A percentile compares a stretch with the other conserved stretches of the same genome.
phyloP scores from a whole-genome alignment of 2,113 vertebrate species.

The Mastomys coucha region DNA sequence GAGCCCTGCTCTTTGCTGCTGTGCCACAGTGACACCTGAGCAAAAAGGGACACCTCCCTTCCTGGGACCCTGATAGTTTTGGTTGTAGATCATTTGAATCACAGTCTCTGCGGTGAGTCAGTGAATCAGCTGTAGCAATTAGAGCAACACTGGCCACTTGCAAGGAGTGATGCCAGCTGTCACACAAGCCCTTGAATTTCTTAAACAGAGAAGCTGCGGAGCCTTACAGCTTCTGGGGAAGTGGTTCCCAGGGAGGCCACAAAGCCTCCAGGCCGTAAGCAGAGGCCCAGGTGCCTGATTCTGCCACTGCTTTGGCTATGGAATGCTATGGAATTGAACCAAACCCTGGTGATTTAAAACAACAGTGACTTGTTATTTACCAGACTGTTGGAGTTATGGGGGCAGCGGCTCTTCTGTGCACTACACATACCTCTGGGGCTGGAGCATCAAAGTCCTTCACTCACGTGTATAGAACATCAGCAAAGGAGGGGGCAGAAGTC shows the following conservation, averaged over 20 bases:
- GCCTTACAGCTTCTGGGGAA: neutral
- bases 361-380: too few relatives aligned
- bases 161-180: neutral
- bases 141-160: neutral
- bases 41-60: neutral
- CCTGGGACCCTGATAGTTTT: neutral
- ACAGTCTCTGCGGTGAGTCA: neutral
- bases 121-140: neutral
- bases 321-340: neutral
- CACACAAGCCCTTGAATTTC: neutral
- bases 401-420: neutral
- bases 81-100: slow-evolving; percentile 42
- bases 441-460: fast-evolving
- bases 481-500: fast-evolving
- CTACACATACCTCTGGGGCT: too few relatives aligned
- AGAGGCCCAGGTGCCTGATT: fast-evolving
- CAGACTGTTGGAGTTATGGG: too few relatives aligned
- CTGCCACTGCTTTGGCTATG: neutral
- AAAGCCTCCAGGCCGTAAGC: fast-evolving
- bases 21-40: neutral
- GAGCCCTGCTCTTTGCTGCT: neutral
- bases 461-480: fast-evolving
- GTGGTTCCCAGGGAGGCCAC: fast-evolving
- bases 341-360: neutral
- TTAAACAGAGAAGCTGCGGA: neutral